Evolutionary conservation across 1,140 invertebrate genomes (phyloP).

Genomic region (Rhyacophila brunnea): DNA sequence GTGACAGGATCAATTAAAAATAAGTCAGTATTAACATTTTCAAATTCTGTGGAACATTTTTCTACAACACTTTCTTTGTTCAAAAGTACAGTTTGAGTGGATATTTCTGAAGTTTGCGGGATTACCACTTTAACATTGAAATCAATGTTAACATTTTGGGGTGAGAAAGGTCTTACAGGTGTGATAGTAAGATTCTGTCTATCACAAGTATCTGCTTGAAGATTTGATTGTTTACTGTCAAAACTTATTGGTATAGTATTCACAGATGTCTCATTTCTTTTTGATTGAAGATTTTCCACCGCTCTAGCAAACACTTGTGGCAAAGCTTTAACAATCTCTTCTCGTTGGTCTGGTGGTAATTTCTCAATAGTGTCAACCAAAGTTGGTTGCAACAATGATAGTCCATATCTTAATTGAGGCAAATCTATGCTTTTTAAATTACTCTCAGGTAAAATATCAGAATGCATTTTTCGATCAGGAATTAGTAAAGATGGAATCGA

Average conservation of each 20-base stretch:
- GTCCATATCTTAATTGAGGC: conserved; percentile 9
- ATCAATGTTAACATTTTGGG: too few species aligned
- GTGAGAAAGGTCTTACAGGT: too few species aligned
- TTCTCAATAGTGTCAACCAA: conserved; percentile 18
- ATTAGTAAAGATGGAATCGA: conserved; percentile 15
- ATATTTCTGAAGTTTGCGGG: conserved; percentile 16
- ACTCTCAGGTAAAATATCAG: background rate
- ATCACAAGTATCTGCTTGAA: too few species aligned
- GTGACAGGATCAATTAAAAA: conserved; percentile 33
- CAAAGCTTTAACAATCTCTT: conserved; percentile 24
- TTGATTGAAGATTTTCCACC: conserved; percentile 19
- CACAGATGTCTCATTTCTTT: background rate
- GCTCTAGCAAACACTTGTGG: conserved; percentile 20
- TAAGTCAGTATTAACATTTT: conserved; percentile 27
- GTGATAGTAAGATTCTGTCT: too few species aligned
- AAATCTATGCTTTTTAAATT: conserved; percentile 4
- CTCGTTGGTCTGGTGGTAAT: conserved; percentile 10
- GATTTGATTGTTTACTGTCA: background rate
- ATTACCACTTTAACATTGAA: background rate
- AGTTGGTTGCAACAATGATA: conserved; percentile 11
- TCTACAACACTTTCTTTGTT: background rate
- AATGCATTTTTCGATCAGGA: conserved; percentile 8
- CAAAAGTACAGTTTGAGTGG: conserved; percentile 13
- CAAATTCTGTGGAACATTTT: conserved; percentile 18
- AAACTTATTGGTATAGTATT: background rate